phyloP scores from a whole-genome alignment of 2,113 vertebrate species.

The Pogonocichla stellata region DNA sequence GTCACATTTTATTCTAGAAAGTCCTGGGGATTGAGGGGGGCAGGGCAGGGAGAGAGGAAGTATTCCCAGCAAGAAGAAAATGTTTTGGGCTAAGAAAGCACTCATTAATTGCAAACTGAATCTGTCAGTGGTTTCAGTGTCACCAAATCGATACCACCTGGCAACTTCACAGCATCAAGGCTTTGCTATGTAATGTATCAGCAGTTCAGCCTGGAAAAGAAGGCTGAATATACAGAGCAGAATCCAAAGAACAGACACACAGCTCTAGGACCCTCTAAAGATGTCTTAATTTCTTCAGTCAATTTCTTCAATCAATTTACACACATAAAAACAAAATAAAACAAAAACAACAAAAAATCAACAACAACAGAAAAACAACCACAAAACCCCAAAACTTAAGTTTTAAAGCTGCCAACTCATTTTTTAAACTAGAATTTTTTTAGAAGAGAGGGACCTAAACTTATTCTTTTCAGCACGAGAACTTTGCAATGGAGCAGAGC shows the following conservation, averaged over 20 bases:
- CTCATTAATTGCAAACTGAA: not conserved
- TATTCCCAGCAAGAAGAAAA: not conserved
- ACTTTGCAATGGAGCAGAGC: not conserved
- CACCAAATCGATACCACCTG: not conserved
- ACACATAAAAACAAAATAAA: not conserved
- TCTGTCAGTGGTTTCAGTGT: not conserved
- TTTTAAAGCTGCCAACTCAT: not conserved
- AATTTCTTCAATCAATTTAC: not conserved
- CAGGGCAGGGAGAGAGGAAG: not conserved
- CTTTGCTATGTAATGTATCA: not conserved
- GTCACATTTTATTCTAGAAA: not conserved
- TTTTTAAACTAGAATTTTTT: rapidly evolving
- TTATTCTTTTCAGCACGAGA: not conserved
- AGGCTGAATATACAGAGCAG: not conserved
- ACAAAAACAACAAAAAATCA: too few relatives aligned
- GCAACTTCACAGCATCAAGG: not conserved
- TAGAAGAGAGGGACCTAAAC: not conserved
- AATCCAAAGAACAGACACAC: not conserved
- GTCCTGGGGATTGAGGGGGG: not conserved
- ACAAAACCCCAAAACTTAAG: rapidly evolving
- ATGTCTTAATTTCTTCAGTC: not conserved
- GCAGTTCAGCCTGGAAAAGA: not conserved
- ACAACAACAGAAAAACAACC: too few relatives aligned
- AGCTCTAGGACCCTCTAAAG: not conserved
- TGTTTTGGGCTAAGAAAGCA: not conserved